phyloP scores from a whole-genome alignment of 2,113 vertebrate genomes.

The Naja naja region DNA sequence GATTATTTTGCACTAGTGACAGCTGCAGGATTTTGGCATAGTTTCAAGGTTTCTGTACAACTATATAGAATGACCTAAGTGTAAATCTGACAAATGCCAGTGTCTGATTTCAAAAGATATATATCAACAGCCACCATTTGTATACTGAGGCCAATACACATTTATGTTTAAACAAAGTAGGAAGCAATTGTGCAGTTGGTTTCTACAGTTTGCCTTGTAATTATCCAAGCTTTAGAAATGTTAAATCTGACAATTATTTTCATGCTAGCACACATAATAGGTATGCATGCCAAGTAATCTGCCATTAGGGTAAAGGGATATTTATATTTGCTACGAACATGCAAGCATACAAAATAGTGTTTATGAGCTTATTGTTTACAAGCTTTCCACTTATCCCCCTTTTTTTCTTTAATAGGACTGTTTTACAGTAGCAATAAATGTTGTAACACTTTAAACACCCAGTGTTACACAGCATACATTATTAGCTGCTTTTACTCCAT shows the following conservation, averaged over 20 bases:
- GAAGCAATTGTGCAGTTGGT: background rate
- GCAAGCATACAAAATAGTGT: background rate
- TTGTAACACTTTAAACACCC: background rate
- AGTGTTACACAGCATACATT: background rate
- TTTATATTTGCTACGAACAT: background rate
- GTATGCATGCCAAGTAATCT: background rate
- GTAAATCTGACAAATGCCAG: conserved; percentile 57
- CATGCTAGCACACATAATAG: background rate
- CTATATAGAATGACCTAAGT: conserved; percentile 33
- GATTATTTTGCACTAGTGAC: conserved; percentile 27
- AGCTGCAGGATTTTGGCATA: conserved; percentile 30
- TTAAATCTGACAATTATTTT: background rate
- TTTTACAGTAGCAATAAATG: background rate
- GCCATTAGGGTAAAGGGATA: background rate
- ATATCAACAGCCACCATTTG: conserved; percentile 6
- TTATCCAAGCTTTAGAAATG: background rate
- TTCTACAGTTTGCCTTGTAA: background rate
- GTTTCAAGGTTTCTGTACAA: conserved; percentile 39
- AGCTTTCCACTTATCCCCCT: background rate
- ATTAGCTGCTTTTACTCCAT: background rate
- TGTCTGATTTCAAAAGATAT: conserved; percentile 41
- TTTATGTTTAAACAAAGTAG: conserved; percentile 50
- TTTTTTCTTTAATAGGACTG: background rate
- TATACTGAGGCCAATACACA: conserved; percentile 28
- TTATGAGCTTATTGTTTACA: background rate